phyloP scores from a whole-genome alignment of 2,113 vertebrate species.

The Coracopsis vasa region DNA sequence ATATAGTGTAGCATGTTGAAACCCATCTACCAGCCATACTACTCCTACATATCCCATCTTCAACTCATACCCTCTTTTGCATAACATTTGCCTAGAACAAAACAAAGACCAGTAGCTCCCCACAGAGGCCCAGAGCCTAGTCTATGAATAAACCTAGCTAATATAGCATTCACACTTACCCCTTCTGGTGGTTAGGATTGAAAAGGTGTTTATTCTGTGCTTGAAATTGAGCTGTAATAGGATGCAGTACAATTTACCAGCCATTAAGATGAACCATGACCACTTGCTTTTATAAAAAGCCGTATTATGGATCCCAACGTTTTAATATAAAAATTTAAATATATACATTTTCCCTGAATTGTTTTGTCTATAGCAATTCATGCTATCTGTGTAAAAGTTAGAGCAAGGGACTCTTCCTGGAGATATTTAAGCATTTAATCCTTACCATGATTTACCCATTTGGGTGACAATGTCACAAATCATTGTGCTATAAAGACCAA shows the following conservation, averaged over 20 bases:
- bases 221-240: constrained; percentile 12
- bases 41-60: not conserved
- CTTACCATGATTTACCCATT: not conserved
- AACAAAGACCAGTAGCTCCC: not conserved
- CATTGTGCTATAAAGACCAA: not conserved
- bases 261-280: not conserved
- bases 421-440: not conserved
- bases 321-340: constrained; percentile 53
- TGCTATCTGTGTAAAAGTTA: not conserved
- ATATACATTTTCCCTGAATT: constrained; percentile 54
- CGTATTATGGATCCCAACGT: not conserved
- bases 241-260: constrained; percentile 35
- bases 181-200: not conserved
- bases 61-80: not conserved
- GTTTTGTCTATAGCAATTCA: not conserved
- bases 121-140: not conserved
- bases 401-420: not conserved
- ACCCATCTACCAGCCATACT: not conserved
- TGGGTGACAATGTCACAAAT: not conserved
- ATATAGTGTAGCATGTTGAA: not conserved
- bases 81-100: not conserved
- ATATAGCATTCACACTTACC: not conserved
- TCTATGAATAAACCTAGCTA: not conserved
- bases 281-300: constrained; percentile 61
- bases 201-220: not conserved